Percentiles rank a stretch among this genome's conserved stretches.
phyloP scores from a whole-genome alignment of 2,113 vertebrate genomes.

The Hemichromis elongatus region DNA sequence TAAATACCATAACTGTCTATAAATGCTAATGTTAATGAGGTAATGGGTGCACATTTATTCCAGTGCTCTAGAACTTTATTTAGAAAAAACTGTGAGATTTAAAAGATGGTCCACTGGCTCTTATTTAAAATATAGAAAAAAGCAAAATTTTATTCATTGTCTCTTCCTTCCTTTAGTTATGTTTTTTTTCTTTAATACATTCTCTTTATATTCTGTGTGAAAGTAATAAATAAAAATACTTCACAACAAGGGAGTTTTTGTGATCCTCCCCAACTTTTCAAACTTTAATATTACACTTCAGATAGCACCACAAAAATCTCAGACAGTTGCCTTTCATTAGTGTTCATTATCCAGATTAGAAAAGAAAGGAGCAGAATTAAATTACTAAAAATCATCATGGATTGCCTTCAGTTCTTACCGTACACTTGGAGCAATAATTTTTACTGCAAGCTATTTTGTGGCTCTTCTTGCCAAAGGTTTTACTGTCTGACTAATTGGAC shows the following conservation, averaged over 20 bases:
- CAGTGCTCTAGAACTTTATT: background rate
- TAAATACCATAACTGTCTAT: background rate
- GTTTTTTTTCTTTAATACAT: background rate
- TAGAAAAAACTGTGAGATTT: background rate
- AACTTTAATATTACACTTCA: background rate
- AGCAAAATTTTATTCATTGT: background rate
- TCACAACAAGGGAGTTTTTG: background rate
- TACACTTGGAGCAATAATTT: background rate
- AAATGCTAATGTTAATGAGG: background rate
- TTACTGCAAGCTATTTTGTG: background rate
- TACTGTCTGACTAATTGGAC: background rate
- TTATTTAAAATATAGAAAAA: background rate
- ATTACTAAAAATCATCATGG: background rate
- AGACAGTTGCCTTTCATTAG: background rate
- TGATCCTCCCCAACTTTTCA: background rate
- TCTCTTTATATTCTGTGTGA: background rate
- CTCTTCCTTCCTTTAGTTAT: background rate
- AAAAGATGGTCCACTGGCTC: background rate
- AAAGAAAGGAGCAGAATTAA: background rate
- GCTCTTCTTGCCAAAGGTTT: background rate
- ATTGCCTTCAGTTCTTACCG: background rate
- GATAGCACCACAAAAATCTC: background rate
- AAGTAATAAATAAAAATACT: background rate
- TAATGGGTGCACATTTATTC: background rate
- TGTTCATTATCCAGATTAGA: background rate